Conservation (phyloP, 2,888 invertebrate species). For the Epirrhoe alternata region DNA sequence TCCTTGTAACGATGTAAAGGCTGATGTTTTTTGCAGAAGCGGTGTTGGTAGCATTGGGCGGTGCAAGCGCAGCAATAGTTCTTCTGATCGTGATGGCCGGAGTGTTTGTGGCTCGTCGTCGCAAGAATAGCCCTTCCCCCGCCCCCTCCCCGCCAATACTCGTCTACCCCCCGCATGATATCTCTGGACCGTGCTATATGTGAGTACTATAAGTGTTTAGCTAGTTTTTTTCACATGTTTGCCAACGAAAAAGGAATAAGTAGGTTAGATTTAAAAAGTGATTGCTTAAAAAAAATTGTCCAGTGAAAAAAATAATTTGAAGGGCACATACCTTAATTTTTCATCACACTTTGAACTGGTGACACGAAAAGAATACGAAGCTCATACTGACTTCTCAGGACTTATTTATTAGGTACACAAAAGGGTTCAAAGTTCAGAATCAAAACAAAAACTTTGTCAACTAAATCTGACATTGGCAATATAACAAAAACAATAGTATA, state of each 20-base stretch:
- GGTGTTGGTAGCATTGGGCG: conserved; percentile 75
- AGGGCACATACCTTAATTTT: too few species aligned
- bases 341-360: too few species aligned
- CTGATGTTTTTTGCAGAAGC: conserved; percentile 59
- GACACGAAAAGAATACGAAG: too few species aligned
- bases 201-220: conserved; percentile 72
- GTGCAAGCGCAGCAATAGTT: conserved; percentile 78
- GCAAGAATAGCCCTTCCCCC: conserved; percentile 80
- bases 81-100: conserved; percentile 78
- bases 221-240: neutral
- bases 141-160: conserved; percentile 85
- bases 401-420: neutral
- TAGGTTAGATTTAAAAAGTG: too few species aligned
- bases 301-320: too few species aligned
- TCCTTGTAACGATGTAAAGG: neutral
- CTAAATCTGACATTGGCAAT: neutral
- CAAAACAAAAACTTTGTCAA: neutral
- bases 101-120: conserved; percentile 76
- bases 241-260: too few species aligned
- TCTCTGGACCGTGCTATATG: conserved; percentile 86
- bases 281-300: too few species aligned
- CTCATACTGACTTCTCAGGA: too few species aligned
- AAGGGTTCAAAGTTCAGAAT: neutral
- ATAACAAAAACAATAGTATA: neutral
- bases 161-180: conserved; percentile 87